Evolutionary conservation across 2,888 invertebrate genomes (phyloP), one percentile per base, ranked within the genome.

Genomic region (Furcula furcula): DNA sequence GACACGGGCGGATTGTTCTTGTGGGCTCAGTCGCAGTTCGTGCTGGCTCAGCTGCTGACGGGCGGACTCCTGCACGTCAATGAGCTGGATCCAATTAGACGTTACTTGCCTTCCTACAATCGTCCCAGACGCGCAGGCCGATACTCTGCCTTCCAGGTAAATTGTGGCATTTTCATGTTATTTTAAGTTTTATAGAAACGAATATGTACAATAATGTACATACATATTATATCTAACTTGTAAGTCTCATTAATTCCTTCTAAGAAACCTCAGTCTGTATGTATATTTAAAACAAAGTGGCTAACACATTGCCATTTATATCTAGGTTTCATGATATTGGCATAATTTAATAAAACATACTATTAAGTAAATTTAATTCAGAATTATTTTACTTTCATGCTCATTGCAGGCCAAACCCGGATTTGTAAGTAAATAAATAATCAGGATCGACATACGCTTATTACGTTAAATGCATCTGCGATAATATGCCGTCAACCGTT

Each of bases 21-120:
- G 21, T 98, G 98, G 98, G 98, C 98, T 52, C 99, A 99, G 88
- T 94, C 99, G 0, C 90, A 99, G 89, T 98, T 98, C 80, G 93
- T 99, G 42, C 94, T 99, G 58, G 94, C 98, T 0, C 97, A 98
- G 76, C 89, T 99, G 29, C 86, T 99, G 40, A 97, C 97, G 1
- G 95, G 94, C 15, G 95, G 96, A 0, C 86, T 98, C 41, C 87
- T 98, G 34, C 96, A 98, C 71, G 94, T 98, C 19, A 98, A 97
- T 67, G 99, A 99, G 82, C 84, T 99, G 43, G 99, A 99, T 83
- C 98, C 98, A 0, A 96, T 99, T 51, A 91, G 98, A 29, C 92
- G 99, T 18, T 98, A 98, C 81, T 88, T 99, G 56, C 98, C 99
- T 0, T 98, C 98, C 0, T 98, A 97, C 75, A 98, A 98, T 76